Percentiles rank a stretch among this genome's conserved stretches.
phyloP scores from a whole-genome alignment of 2,113 vertebrate species.

The Eublepharis macularius region DNA sequence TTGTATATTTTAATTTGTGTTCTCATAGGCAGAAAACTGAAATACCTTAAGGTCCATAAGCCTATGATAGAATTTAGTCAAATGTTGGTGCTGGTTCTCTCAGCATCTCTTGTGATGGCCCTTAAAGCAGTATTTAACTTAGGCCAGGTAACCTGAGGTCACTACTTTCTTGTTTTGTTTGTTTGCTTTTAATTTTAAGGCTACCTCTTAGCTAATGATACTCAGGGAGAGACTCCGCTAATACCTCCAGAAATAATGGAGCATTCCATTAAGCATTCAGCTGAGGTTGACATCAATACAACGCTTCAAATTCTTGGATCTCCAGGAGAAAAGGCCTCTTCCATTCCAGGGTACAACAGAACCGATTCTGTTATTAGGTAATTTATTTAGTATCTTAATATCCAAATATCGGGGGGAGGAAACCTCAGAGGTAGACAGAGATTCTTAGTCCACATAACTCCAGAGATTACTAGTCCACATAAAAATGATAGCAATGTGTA shows the following conservation, averaged over 20 bases:
- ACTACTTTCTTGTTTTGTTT: slow-evolving; percentile 69
- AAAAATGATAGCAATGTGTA: neutral
- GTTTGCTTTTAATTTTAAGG: slow-evolving; percentile 82
- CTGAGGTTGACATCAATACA: slow-evolving; percentile 98
- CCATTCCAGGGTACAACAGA: slow-evolving; percentile 97
- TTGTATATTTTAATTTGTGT: slow-evolving; percentile 2
- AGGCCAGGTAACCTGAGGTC: slow-evolving; percentile 75
- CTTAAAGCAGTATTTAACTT: slow-evolving; percentile 56
- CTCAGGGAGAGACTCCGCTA: slow-evolving; percentile 97
- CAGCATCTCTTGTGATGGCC: slow-evolving; percentile 23
- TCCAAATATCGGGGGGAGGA: slow-evolving; percentile 17
- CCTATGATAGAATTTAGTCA: neutral
- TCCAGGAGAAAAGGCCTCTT: slow-evolving; percentile 96
- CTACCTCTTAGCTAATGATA: slow-evolving; percentile 97
- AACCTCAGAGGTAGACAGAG: neutral
- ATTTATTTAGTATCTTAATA: slow-evolving; percentile 45
- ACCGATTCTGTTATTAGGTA: slow-evolving; percentile 99
- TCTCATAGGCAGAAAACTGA: slow-evolving; percentile 2
- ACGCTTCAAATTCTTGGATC: slow-evolving; percentile 98
- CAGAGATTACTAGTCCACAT: slow-evolving; percentile 9
- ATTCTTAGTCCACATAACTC: slow-evolving; percentile 8
- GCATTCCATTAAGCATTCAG: slow-evolving; percentile 97
- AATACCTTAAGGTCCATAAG: slow-evolving; percentile 19
- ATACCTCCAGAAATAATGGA: slow-evolving; percentile 99
- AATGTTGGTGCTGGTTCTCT: slow-evolving; percentile 30